Percentiles rank a stretch among this genome's conserved stretches.
Evolutionary conservation across 2,797 vertebrate genomes (phyloP).

Genomic region (Trematomus bernacchii): DNA sequence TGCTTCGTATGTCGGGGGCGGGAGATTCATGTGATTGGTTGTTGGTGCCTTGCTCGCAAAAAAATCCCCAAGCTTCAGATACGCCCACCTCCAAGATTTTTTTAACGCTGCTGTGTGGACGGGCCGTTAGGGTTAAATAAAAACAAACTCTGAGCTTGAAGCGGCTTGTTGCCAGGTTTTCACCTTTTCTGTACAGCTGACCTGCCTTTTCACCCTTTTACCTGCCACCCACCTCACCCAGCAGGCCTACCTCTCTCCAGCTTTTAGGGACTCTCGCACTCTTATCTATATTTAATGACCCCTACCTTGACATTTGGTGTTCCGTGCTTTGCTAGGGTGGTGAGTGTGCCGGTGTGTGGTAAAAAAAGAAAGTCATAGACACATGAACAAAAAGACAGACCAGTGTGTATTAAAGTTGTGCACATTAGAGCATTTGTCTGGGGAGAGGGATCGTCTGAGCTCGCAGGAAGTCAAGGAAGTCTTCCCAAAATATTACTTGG

Average conservation of each 20-base stretch:
- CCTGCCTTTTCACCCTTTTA: conserved; percentile 26
- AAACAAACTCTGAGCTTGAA: not conserved
- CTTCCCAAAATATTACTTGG: conserved; percentile 33
- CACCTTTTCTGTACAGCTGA: conserved; percentile 19
- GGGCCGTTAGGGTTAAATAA: conserved; percentile 12
- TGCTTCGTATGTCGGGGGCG: too few relatives aligned
- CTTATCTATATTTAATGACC: conserved; percentile 58
- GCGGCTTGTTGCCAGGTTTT: not conserved
- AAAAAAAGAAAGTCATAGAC: conserved; percentile 12
- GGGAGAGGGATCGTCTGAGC: conserved; percentile 11
- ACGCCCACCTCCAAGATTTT: too few relatives aligned
- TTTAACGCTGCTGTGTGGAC: too few relatives aligned
- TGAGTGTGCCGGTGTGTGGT: conserved; percentile 23
- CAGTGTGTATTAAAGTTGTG: conserved; percentile 4
- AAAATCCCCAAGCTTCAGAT: too few relatives aligned
- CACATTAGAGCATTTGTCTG: conserved; percentile 3
- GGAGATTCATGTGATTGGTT: too few relatives aligned
- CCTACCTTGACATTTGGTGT: conserved; percentile 27
- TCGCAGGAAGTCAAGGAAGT: conserved; percentile 32
- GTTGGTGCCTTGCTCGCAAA: too few relatives aligned
- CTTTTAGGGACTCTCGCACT: conserved; percentile 53
- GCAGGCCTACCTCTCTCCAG: conserved; percentile 14
- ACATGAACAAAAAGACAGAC: not conserved
- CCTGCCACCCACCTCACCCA: conserved; percentile 25
- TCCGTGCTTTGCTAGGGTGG: conserved; percentile 23